Evolutionary conservation across 1,140 invertebrate genomes (phyloP), one percentile per base, ranked within the genome.

Genomic region (Neodiprion pinetum): DNA sequence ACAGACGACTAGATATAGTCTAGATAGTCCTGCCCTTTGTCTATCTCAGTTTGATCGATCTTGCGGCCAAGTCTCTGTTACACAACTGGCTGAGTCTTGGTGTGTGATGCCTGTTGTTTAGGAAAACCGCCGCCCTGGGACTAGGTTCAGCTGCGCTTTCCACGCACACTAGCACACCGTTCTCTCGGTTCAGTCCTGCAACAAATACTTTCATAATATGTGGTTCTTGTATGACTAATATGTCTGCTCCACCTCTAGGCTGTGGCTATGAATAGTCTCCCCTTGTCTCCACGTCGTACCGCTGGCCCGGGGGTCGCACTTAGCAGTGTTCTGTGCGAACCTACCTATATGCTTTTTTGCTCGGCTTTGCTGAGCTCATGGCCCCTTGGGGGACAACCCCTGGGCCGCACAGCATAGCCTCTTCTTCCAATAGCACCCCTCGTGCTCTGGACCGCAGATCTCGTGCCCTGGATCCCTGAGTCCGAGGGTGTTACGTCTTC

Each of bases 121-220:
- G 23, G 23, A 69, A 53, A n/a, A 74, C 23, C 17, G 67, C 68
- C 50, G 73, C 67, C 67, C 17, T 21, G 17, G 17, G 17, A 21
- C 17, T 48, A 9, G 50, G 73, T n/a, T 70, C 73, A 10, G 9
- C 9, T 0, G 50, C 50, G 9, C 50, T 14, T 53, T 53, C 50
- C 50, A 10, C 50, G 50, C 50, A 53, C 50, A 14, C 50, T 14
- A 53, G 50, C 50, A 53, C 50, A 14, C 50, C 50, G 50, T 1
- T 53, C 14, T 14, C 14, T 14, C 1, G 9, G 50, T 53, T 1
- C 0, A 53, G 50, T 10, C 50, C 50, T 53, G 14, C 9, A 53
- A 10, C 50, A 53, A 53, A 53, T 10, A 9, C 50, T 14, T 53
- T 1, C 9, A 10, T 10, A 53, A 53, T 53, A 9, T 10, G 14